Evolutionary conservation across 2,888 invertebrate species (phyloP), one percentile per base, ranked within the genome.

Genomic region (Rapana venosa): DNA sequence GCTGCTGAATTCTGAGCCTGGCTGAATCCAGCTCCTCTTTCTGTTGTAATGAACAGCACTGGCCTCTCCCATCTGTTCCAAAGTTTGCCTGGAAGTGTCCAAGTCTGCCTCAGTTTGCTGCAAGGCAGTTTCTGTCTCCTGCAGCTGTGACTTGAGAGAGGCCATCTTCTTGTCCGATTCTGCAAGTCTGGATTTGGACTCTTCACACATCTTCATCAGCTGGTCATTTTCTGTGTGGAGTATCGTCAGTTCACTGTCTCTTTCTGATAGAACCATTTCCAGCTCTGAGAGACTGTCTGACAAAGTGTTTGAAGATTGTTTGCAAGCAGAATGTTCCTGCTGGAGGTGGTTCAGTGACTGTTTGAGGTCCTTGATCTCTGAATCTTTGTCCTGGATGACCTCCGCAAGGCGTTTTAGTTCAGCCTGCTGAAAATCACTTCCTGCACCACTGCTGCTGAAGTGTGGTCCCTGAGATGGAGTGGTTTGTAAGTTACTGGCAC

Each of bases 281-380:
- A 85, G 20, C 26, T n/a, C 35, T 13, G 56, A 36, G 35, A 56
- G 58, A 20, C 85, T 35, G n/a, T 88, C 58, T 74, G 74, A 32
- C 58, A 36, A 20, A 22, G 79, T 5, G 56, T 22, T 35, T 85
- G 58, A 30, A 11, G 77, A 77, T 85, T 90, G 32, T 66, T 70
- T 22, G 36, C 30, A 20, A 1, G 22, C 61, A 61, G 58, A 20
- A 30, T 20, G 74, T 58, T 83, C 35, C 32, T 61, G 35, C 61
- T 58, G n/a, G 6, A 84, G 56, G 30, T 56, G 35, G 4, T 56
- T 20, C 36, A 81, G 1, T 5, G 36, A 66, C 22, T 93, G 92
- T 79, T 92, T 92, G 86, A 93, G 77, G 0, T 66, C 30, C 1
- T n/a, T 32, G 32, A 92, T 90, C 83, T 93, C 92, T 17, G 90